Evolutionary conservation across 30 jellyfish, hydroid and myxozoan genomes (phyloP).

Genomic region (Nemopilema nomurai): DNA sequence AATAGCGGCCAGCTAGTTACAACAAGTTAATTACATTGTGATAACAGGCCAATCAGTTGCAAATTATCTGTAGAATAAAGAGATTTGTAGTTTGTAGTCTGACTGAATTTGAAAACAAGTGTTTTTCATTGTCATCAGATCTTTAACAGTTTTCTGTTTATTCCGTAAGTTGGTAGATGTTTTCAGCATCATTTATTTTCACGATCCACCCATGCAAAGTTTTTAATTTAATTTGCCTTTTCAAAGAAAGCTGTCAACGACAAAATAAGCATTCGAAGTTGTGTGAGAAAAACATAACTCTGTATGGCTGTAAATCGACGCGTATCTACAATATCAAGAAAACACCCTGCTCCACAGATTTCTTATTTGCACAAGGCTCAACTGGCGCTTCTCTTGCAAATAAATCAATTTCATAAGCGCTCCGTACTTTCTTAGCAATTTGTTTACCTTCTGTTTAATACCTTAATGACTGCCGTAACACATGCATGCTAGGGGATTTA

Average conservation of each 20-base stretch:
- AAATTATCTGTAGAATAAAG: no score
- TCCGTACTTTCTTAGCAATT: slow-evolving; percentile 17
- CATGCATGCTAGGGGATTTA: slow-evolving; percentile 4
- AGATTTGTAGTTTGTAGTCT: no score
- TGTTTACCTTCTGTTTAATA: slow-evolving; percentile 11
- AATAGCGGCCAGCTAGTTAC: no score
- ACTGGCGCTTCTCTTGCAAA: background rate
- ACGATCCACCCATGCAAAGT: background rate
- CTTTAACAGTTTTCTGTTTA: no score
- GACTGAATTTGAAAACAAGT: no score
- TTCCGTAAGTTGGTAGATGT: background rate
- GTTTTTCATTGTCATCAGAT: no score
- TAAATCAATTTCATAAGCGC: slow-evolving; percentile 11
- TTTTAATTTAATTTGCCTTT: background rate
- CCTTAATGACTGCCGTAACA: background rate
- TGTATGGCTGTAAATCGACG: background rate
- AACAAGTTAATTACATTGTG: no score
- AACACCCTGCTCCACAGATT: background rate
- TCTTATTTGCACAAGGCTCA: background rate
- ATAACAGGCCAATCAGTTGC: no score
- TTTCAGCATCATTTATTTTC: background rate
- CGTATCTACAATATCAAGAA: background rate
- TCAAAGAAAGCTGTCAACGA: background rate
- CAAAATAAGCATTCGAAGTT: background rate
- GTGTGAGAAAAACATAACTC: background rate